These are phyloP conservation scores for Mnemiopsis leidyi DNA, from an alignment of 37 sponge, comb jelly and placozoan genomes.

Conservation along the genomic window DNA sequence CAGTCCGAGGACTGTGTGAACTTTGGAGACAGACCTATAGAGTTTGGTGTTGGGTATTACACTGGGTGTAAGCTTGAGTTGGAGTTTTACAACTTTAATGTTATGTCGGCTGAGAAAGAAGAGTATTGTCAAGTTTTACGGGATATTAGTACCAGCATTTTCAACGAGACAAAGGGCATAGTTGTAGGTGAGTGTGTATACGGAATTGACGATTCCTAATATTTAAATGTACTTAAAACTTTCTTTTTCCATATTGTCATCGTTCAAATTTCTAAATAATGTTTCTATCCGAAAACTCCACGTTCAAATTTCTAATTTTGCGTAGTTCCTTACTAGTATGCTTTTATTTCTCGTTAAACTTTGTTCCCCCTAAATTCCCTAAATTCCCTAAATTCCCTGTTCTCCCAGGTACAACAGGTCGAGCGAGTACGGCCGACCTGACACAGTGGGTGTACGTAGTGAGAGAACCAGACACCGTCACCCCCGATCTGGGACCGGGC, in stretches of 20 bases:
- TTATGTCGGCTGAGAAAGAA: not conserved
- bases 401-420: slow-evolving; percentile 18
- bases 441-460: slow-evolving; percentile 46
- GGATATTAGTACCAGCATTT: not conserved
- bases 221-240: not conserved
- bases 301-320: too few species aligned
- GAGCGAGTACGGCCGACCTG: slow-evolving; percentile 10
- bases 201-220: not conserved
- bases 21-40: not conserved
- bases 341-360: too few species aligned
- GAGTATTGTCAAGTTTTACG: not conserved
- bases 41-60: slow-evolving; percentile 28
- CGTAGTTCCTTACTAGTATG: too few species aligned
- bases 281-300: too few species aligned
- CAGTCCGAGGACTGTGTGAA: not conserved
- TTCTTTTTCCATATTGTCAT: too few species aligned
- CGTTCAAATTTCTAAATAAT: too few species aligned
- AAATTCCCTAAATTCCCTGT: too few species aligned
- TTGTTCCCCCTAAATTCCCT: too few species aligned
- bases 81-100: slow-evolving; percentile 26
- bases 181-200: slow-evolving; percentile 18
- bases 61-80: slow-evolving; percentile 2
- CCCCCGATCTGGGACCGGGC: not conserved
- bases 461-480: not conserved
- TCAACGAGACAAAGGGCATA: not conserved